phyloP scores from a whole-genome alignment of 2,113 vertebrate genomes.

The Psettodes erumei region DNA sequence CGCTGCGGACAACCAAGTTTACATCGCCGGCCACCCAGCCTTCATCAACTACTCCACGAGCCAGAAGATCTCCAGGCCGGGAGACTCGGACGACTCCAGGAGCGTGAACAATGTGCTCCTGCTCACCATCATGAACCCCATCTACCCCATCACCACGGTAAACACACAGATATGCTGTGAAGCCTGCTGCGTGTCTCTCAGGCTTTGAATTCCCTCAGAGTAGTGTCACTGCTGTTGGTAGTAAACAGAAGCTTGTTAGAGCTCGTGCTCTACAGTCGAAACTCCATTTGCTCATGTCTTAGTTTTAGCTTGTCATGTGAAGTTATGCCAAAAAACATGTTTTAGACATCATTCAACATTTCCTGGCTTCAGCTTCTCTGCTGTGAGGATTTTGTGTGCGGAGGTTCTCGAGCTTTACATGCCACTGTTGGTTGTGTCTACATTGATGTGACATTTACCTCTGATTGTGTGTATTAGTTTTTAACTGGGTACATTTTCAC shows the following conservation, averaged over 20 bases:
- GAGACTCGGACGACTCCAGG: constrained; percentile 89
- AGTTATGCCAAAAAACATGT: too few relatives aligned
- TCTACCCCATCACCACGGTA: constrained; percentile 93
- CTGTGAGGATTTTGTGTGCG: too few relatives aligned
- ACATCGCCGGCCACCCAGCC: constrained; percentile 92
- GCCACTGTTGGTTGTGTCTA: not conserved
- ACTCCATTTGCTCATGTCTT: not conserved
- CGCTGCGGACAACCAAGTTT: constrained; percentile 95
- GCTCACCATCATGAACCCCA: constrained; percentile 95
- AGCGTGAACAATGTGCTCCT: constrained; percentile 95
- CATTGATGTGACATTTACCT: not conserved
- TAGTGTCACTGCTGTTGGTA: not conserved
- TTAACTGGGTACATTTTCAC: not conserved
- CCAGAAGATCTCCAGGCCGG: constrained; percentile 96
- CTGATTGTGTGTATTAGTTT: not conserved
- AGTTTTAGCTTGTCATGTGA: too few relatives aligned
- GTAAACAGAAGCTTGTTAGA: not conserved
- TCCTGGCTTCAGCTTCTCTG: not conserved
- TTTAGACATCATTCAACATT: too few relatives aligned
- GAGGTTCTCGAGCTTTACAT: not conserved
- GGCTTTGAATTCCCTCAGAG: not conserved
- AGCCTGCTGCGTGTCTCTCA: accelerated
- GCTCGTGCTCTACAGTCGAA: not conserved
- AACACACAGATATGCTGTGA: not conserved
- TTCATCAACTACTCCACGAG: constrained; percentile 98